Base-by-base conservation (phyloP, 2,113 vertebrate species). In the Meles meles region DNA sequence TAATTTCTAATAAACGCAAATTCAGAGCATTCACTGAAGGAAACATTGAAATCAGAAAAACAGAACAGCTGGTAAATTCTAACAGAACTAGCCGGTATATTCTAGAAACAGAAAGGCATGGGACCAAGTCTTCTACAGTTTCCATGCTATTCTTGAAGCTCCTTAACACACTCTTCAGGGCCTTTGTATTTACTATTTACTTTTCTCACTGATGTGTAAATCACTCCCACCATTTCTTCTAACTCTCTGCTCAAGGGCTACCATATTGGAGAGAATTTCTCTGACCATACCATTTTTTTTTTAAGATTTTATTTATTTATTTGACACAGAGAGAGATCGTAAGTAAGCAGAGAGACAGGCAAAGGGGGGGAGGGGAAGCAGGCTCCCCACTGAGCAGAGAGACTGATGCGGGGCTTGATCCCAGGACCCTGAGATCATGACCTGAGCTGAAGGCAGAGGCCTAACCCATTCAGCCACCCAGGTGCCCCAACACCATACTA, bases 11-110 rank as follows among this genome's bases (percentile, higher is more conserved):
- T 97, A 92, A 98, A 67, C 90, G 37, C 49, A 82, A 20, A 98
- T 97, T 67, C 74, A 98, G 96, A 96, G 84, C 84, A 63, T 98
- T 96, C 97, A 84, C 90, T 98, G 94, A 97, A 96, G 92, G 88
- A 97, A 98, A 97, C 87, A 97, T 12, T 97, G 95, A 98, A 97
- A 82, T 97, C 93, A 98, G 59, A 95, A 98, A 84, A 95, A 97
- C 80, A 96, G 59, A 98, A 90, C 18, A 92, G 49, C 47, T 95
- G 92, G 83, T 27, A 61, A 12, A 61, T 61, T 27, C 59, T 61
- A 61, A 61, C 59, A 61, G 59, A 61, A 61, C 95, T 93, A 93
- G 49, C 42, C 93, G 90, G 83, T 97, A 55, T 93, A 49, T 87
- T 95, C 80, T 97, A 88, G 97, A 96, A 98, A 92, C 11, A 94